phyloP scores from a whole-genome alignment of 2,888 invertebrate genomes.

The Siphlonurus alternatus region DNA sequence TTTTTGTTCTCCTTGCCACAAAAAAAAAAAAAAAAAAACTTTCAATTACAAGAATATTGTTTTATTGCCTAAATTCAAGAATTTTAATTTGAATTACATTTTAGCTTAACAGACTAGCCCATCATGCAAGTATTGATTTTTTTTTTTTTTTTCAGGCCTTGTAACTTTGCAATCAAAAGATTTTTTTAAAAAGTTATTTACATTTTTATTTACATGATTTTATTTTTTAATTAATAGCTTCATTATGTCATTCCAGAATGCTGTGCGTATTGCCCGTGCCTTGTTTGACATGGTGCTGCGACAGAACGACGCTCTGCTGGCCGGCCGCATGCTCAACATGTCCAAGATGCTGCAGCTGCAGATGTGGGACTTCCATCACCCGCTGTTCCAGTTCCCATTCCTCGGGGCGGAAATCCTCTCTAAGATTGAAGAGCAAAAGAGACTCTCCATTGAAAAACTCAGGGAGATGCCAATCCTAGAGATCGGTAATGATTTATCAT shows the following conservation, averaged over 20 bases:
- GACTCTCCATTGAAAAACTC: conserved; percentile 57
- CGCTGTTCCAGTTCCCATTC: conserved; percentile 68
- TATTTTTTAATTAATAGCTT: no score
- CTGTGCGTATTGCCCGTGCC: conserved; percentile 76
- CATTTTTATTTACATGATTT: neutral
- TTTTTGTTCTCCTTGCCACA: neutral
- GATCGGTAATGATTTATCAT: no score
- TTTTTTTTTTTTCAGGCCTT: conserved; percentile 6
- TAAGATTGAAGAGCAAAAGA: conserved; percentile 56
- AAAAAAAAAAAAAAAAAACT: no score
- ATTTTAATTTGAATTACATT: no score
- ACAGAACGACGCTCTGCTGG: conserved; percentile 78
- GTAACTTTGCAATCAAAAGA: neutral
- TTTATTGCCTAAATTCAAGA: no score
- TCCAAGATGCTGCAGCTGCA: conserved; percentile 88
- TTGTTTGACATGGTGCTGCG: conserved; percentile 85
- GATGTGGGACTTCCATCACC: conserved; percentile 74
- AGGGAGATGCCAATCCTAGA: conserved; percentile 78
- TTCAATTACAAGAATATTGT: no score
- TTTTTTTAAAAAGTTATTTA: neutral
- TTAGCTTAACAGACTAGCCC: no score
- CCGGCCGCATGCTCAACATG: conserved; percentile 66
- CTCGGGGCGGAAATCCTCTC: conserved; percentile 60
- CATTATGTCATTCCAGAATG: conserved; percentile 76
- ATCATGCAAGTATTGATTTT: no score